These are phyloP conservation scores for Apamea crenata DNA, from an alignment of 2,888 invertebrate species.

Conservation along the genomic window DNA sequence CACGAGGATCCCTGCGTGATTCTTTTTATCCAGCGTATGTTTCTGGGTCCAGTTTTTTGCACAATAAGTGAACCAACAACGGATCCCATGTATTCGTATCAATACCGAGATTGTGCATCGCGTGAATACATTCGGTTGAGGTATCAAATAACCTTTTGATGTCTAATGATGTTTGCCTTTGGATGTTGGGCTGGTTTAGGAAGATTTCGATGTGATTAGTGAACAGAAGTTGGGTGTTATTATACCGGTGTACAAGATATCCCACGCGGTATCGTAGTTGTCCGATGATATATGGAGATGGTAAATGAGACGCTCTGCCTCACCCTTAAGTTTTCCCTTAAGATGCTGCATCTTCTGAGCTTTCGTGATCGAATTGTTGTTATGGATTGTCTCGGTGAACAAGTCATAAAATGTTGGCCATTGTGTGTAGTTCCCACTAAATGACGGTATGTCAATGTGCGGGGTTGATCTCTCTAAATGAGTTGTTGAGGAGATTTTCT, in stretches of 20 bases:
- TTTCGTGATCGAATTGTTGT: not conserved
- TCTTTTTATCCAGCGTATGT: constrained; percentile 10
- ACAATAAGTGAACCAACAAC: constrained; percentile 2
- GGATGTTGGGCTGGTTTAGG: not conserved
- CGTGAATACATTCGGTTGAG: constrained; percentile 19
- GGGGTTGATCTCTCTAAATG: not conserved
- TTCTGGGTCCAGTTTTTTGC: constrained; percentile 1
- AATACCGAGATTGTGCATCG: constrained; percentile 10
- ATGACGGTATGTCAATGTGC: not conserved
- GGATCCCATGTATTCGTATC: constrained; percentile 20
- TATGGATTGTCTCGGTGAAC: constrained; percentile 1
- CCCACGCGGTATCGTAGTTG: constrained; percentile 8
- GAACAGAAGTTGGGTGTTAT: constrained; percentile 3
- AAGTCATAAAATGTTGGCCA: constrained; percentile 7
- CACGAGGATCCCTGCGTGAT: constrained; percentile 8
- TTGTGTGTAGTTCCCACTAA: not conserved
- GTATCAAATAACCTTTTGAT: constrained; percentile 13
- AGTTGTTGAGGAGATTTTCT: not conserved
- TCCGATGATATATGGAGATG: constrained; percentile 4
- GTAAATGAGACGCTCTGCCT: not conserved
- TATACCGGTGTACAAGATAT: not conserved
- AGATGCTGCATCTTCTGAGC: not conserved
- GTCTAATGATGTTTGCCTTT: not conserved
- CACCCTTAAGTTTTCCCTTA: too few relatives aligned
- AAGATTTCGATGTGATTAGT: constrained; percentile 9